Evolutionary conservation across 2,113 vertebrate species (phyloP), one percentile per base, ranked within the genome.

Genomic region (Grallaria varia): DNA sequence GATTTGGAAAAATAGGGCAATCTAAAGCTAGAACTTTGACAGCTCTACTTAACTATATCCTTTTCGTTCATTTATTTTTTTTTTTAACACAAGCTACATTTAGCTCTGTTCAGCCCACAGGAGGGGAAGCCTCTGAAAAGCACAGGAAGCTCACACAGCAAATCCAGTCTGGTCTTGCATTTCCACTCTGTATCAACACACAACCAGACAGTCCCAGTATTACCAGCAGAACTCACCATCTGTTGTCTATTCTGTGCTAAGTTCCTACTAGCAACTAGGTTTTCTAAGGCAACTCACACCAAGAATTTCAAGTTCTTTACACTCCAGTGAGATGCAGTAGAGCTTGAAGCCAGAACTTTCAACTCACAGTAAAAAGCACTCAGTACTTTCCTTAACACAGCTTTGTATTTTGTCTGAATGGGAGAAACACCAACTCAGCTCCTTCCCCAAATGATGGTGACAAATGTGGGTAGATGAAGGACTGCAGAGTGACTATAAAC

Each of bases 201-300:
- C 33, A 82, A 19, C 39, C 78, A 80, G 79, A 44, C 62, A 74
- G 12, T 21, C 50, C 33, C 69, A 69, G 52, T 12, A 40, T 21
- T 18, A 76, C 37, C 25, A 87, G 28, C 24, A 78, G 37, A 71
- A 87, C 35, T 64, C 53, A 37, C 81, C 30, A 13, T 11, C 72
- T 85, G 28, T 24, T 20, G 8, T 56, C 75, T 84, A 27, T 44
- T 86, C 73, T 79, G 53, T 78, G 58, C 66, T 75, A 78, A 23
- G 27, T 13, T 77, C 81, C 87, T 19, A 77, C 53, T 14, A 87
- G 73, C 64, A 80, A 89, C 6, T 85, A 86, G 33, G 35, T 81
- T 87, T 94, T 74, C 79, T 79, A 96, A 95, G 71, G 87, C 85
- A 92, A 72, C 45, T 77, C 64, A 55, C 81, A 86, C 12, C 71